Evolutionary conservation across 2,797 vertebrate species (phyloP), one percentile per base, ranked within the genome.

Genomic region (Sebastes itinus): DNA sequence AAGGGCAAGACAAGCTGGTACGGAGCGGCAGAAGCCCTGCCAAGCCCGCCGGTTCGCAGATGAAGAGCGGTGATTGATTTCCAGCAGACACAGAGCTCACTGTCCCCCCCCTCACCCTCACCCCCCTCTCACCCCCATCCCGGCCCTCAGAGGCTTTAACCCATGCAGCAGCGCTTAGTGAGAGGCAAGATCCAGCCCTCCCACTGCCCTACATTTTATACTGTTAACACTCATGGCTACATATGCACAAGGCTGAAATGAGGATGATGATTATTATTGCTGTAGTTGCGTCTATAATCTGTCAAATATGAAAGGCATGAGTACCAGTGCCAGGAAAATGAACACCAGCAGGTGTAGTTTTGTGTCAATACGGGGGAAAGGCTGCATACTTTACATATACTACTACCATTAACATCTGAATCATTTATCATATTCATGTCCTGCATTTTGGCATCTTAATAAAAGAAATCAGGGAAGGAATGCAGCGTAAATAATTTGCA

Each of bases 31-130:
- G 88, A 85, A 88, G 79, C 90, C 16, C 76, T 89, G 92, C 92
- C 91, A 92, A 88, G 85, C 81, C 86, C 42, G 81, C 78, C 12
- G 87, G 70, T 89, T 82, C 77, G 42, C 89, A 88, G 81, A 89
- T 90, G 89, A 93, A 92, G 90, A 92, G 84, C 59, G 14, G 76
- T 87, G 92, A 94, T 94, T 94, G 93, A 94, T 94, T 90, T 94
- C 86, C 82, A 90, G 86, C 82, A 89, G 85, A 93, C 92, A 93
- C 90, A 87, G 86, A 88, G 88, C 89, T 86, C 89, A 88, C 89
- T 91, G 92, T 90, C 63, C 59, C 86, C 64, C 46, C 46, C 80
- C 70, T 8, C 62, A 7, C 4, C 61, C 33, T 35, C 33, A 35
- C 33, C 11, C 33, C 4, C 10, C 33, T 12, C 68, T 81, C 79